These are phyloP conservation scores for Rhizoglyphus robini DNA, from an alignment of 1,140 invertebrate species.

Conservation along the genomic window DNA sequence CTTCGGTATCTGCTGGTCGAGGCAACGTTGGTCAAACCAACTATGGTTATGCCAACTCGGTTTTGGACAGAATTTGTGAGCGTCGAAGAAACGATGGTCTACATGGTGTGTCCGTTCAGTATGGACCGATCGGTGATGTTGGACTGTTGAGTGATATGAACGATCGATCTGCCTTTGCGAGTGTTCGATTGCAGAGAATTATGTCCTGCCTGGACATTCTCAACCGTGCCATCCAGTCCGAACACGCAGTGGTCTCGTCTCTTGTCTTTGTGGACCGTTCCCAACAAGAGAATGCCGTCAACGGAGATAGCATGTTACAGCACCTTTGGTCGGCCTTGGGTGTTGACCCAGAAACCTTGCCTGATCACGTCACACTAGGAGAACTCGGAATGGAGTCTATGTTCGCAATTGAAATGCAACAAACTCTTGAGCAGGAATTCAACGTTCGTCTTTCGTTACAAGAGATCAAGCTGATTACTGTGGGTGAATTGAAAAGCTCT, in stretches of 20 bases:
- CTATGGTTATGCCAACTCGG: slow-evolving; percentile 84
- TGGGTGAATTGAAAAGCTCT: slow-evolving; percentile 15
- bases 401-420: slow-evolving; percentile 90
- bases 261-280: slow-evolving; percentile 44
- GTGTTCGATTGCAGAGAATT: slow-evolving; percentile 83
- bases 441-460: slow-evolving; percentile 16
- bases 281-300: slow-evolving; percentile 28
- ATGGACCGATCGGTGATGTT: slow-evolving; percentile 94
- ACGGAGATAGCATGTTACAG: slow-evolving; percentile 29
- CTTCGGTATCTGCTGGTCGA: slow-evolving; percentile 79
- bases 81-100: slow-evolving; percentile 44
- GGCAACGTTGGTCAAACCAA: slow-evolving; percentile 89
- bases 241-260: slow-evolving; percentile 1
- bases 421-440: slow-evolving; percentile 22
- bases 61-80: slow-evolving; percentile 69
- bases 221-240: slow-evolving; percentile 62
- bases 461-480: slow-evolving; percentile 21
- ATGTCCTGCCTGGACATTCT: slow-evolving; percentile 67
- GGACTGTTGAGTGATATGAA: slow-evolving; percentile 74
- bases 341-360: slow-evolving; percentile 62
- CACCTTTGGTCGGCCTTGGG: slow-evolving; percentile 35
- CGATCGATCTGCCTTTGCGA: slow-evolving; percentile 69
- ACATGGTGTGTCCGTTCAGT: slow-evolving; percentile 70
- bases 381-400: slow-evolving; percentile 92
- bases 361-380: slow-evolving; percentile 55